Percentiles rank a stretch among this genome's conserved stretches.
phyloP scores from a whole-genome alignment of 2,113 vertebrate species.

The Etia nguti region DNA sequence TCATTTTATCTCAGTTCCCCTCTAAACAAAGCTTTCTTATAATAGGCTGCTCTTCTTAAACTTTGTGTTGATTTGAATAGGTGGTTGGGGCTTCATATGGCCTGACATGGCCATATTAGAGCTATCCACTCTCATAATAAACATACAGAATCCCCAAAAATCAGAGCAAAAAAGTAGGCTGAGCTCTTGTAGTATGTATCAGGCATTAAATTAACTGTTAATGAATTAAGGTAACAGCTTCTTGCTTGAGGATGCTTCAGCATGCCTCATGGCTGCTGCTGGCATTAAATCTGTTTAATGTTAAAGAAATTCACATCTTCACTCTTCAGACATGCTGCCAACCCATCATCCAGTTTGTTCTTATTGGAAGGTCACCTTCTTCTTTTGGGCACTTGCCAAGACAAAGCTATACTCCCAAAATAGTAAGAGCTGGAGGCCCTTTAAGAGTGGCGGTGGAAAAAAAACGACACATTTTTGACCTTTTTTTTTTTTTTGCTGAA shows the following conservation, averaged over 20 bases:
- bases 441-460: neutral
- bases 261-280: neutral
- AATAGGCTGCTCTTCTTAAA: neutral
- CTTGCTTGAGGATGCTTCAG: neutral
- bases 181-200: neutral
- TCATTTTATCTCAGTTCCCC: neutral
- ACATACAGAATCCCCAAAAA: neutral
- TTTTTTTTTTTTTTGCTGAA: slow-evolving; percentile 9
- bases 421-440: slow-evolving; percentile 28
- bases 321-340: neutral
- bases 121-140: neutral
- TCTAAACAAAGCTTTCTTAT: neutral
- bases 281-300: neutral
- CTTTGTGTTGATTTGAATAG: neutral
- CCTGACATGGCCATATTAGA: neutral
- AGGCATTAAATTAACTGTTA: neutral
- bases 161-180: neutral
- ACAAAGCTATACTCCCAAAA: slow-evolving; percentile 47
- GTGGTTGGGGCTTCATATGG: neutral
- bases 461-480: slow-evolving; percentile 25
- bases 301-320: neutral
- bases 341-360: slow-evolving; percentile 7
- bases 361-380: slow-evolving; percentile 37
- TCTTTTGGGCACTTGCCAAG: slow-evolving; percentile 51
- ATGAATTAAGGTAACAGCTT: neutral